Evolutionary conservation across 37 sponge, comb jelly and placozoan species (phyloP).

Genomic region (Halisarca cf. caerulea): DNA sequence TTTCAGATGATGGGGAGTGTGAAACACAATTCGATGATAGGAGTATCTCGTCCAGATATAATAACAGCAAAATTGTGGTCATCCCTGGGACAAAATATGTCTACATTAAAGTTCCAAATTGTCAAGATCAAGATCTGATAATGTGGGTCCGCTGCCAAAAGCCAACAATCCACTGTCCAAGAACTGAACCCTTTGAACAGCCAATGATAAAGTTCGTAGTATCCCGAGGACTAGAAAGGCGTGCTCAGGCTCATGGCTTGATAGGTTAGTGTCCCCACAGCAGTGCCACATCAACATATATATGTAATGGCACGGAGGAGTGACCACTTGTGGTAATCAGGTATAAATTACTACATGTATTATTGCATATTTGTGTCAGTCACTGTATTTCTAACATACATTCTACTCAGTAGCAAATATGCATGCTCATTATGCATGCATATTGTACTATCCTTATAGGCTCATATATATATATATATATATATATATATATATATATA

Average conservation of each 20-base stretch:
- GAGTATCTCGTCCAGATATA: not conserved
- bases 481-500: too few relatives aligned
- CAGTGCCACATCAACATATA: too few relatives aligned
- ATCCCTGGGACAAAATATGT: not conserved
- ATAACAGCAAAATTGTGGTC: slow-evolving; percentile 5
- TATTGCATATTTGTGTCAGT: too few relatives aligned
- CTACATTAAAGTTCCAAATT: slow-evolving; percentile 62
- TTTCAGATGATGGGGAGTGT: slow-evolving; percentile 28
- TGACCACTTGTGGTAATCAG: too few relatives aligned
- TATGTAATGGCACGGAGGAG: too few relatives aligned
- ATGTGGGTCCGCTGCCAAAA: slow-evolving; percentile 64
- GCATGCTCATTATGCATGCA: too few relatives aligned
- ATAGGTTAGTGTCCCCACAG: slow-evolving; percentile 64
- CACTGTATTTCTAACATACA: too few relatives aligned
- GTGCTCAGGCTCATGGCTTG: slow-evolving; percentile 65
- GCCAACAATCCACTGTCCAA: too few relatives aligned
- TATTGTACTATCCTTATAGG: too few relatives aligned
- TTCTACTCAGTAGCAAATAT: too few relatives aligned
- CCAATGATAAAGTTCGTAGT: slow-evolving; percentile 58
- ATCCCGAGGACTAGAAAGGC: slow-evolving; percentile 50
- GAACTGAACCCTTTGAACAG: not conserved
- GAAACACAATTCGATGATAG: slow-evolving; percentile 7
- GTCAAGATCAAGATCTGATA: slow-evolving; percentile 48
- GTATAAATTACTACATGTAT: too few relatives aligned
- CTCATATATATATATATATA: too few relatives aligned